These are phyloP conservation scores for Rafetus swinhoei DNA, from an alignment of 2,113 vertebrate genomes.

Conservation along the genomic window DNA sequence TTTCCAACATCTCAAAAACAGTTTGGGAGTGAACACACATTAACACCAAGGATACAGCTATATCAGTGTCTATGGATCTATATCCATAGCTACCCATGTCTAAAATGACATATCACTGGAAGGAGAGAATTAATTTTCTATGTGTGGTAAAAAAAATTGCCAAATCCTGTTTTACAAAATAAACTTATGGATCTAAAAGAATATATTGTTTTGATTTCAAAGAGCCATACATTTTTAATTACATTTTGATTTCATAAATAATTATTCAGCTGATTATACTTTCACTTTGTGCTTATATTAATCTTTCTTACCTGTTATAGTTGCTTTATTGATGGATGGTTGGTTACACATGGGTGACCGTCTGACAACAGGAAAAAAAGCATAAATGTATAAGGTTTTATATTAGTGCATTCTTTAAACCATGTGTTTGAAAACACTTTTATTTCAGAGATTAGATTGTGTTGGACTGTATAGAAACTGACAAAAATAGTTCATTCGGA, in stretches of 20 bases:
- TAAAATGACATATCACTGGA: not conserved
- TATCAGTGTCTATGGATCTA: not conserved
- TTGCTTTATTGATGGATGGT: slow-evolving; percentile 96
- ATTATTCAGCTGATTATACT: not conserved
- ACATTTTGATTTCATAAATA: not conserved
- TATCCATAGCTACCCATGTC: not conserved
- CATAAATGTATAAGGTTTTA: not conserved
- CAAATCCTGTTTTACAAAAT: not conserved
- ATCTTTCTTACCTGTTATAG: slow-evolving; percentile 90
- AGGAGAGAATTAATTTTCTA: not conserved
- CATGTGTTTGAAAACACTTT: not conserved
- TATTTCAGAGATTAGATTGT: slow-evolving; percentile 4
- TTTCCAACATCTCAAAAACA: not conserved
- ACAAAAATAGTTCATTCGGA: not conserved
- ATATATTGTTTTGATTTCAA: not conserved
- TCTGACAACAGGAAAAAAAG: slow-evolving; percentile 74
- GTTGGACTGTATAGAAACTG: not conserved
- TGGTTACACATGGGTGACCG: slow-evolving; percentile 98
- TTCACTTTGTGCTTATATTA: not conserved
- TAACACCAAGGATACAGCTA: not conserved
- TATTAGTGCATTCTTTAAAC: not conserved
- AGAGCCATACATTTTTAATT: not conserved
- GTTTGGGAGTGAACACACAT: not conserved
- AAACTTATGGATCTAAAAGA: not conserved
- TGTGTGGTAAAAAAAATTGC: not conserved